Base-by-base conservation (phyloP, 2,888 invertebrate genomes). In the Elysia crispata region DNA sequence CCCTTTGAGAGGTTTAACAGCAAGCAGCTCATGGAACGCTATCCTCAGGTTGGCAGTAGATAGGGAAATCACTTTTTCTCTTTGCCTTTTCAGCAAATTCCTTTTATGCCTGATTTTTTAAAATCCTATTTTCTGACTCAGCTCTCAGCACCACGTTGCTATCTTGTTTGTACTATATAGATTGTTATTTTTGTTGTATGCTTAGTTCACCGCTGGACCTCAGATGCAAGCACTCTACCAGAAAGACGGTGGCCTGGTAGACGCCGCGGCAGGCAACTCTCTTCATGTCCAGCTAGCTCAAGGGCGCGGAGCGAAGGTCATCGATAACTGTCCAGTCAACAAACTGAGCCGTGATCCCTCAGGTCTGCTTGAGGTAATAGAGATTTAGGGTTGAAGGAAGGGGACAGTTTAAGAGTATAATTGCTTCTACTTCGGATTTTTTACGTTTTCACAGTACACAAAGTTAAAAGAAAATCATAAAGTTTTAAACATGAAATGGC, bases 261-360 rank as follows among this genome's bases (percentile, higher is more conserved):
- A 91, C 79, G 91, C 91, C 0, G 91, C 90, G 8, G 76, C 87
- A 78, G 89, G 84, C 8, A 91, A 91, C 78, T 85, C 90, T 33
- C 86, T 88, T 1, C 91, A 91, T 80, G 78, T 89, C 15, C 91
- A 91, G 82, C 86, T 91, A 15, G 91, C 91, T 28, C 77, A 86
- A 50, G 89, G 87, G 0, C 81, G 87, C 54, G 91, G 91, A 0
- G 91, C 91, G 0, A 83, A 86, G 15, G 83, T 91, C 69, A 72
- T 89, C 6, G 90, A 91, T 60, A 86, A 87, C 66, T 89, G 89
- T 76, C 84, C 89, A 11, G 91, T 91, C 1, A 82, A 83, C 11
- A 83, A 86, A 76, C 67, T 90, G 31, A 81, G 83, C 25, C 85
- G 85, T n/a, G 77, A 80, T 31, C 23, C 80, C 20, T 80, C 85